Percentiles rank a stretch among this genome's conserved stretches.
These are phyloP conservation scores for Choristoneura fumiferana DNA, from an alignment of 1,140 invertebrate species.

Conservation along the genomic window DNA sequence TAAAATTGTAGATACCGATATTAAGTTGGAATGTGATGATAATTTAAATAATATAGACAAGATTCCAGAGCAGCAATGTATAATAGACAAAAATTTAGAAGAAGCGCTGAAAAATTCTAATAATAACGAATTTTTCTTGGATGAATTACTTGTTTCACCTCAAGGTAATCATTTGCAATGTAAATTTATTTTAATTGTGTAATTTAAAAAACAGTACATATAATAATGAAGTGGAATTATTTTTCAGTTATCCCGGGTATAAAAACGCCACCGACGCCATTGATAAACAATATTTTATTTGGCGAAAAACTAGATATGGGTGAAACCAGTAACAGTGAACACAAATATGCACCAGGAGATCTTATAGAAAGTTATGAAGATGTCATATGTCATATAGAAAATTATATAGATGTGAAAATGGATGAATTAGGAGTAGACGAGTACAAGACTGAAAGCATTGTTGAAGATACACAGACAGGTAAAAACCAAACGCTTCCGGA, in stretches of 20 bases:
- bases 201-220: no score
- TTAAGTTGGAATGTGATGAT: background rate
- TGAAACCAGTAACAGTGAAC: constrained; percentile 10
- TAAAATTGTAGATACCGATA: background rate
- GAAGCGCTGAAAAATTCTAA: constrained; percentile 49
- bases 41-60: background rate
- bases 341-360: constrained; percentile 19
- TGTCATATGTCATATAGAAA: constrained; percentile 33
- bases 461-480: constrained; percentile 21
- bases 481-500: background rate
- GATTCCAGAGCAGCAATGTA: constrained; percentile 30
- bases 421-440: constrained; percentile 21
- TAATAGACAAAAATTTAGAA: constrained; percentile 59
- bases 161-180: constrained; percentile 33
- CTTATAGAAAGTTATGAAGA: constrained; percentile 29
- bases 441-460: constrained; percentile 16
- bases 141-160: constrained; percentile 50
- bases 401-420: constrained; percentile 33
- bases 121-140: constrained; percentile 44
- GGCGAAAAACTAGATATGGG: constrained; percentile 40
- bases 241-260: constrained; percentile 37
- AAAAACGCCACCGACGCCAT: constrained; percentile 46
- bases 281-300: constrained; percentile 60
- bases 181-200: background rate
- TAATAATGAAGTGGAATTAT: background rate